Conservation (phyloP, 2,797 vertebrate species). For the Percopsis omiscomaycus region DNA sequence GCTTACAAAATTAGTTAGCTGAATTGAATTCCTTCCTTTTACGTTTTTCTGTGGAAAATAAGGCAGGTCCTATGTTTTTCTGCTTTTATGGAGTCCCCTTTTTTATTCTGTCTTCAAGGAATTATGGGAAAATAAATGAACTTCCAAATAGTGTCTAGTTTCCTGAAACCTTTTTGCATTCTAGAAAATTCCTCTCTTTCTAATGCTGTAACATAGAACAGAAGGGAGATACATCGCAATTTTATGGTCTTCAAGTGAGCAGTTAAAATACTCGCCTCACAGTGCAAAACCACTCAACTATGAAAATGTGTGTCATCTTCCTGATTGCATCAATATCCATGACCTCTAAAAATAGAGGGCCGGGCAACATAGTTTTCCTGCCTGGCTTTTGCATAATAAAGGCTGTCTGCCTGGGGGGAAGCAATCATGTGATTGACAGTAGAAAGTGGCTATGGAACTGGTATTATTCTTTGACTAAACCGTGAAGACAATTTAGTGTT, state of each 20-base stretch:
- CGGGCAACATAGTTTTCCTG: constrained; percentile 2
- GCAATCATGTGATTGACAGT: constrained; percentile 20
- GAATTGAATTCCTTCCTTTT: neutral
- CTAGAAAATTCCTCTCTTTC: neutral
- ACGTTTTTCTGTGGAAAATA: neutral
- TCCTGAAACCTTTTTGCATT: neutral
- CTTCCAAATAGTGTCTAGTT: neutral
- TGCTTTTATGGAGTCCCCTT: neutral
- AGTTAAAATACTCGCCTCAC: neutral
- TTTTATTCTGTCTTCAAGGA: neutral
- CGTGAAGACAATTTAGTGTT: neutral
- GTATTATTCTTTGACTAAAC: constrained; percentile 6
- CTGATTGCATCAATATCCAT: constrained; percentile 30
- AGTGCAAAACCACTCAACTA: constrained; percentile 17
- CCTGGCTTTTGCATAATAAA: constrained; percentile 19
- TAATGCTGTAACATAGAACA: neutral
- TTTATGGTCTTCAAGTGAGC: constrained; percentile 5
- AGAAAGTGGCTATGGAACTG: constrained; percentile 3
- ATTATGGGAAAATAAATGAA: neutral
- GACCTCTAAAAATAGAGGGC: constrained; percentile 30
- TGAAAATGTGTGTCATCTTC: constrained; percentile 18
- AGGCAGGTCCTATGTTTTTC: neutral
- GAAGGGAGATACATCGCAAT: neutral
- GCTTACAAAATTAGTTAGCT: constrained; percentile 7
- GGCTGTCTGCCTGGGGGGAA: neutral